phyloP scores from a whole-genome alignment of 1,140 invertebrate species.

The Tetranychus cinnabarinus region DNA sequence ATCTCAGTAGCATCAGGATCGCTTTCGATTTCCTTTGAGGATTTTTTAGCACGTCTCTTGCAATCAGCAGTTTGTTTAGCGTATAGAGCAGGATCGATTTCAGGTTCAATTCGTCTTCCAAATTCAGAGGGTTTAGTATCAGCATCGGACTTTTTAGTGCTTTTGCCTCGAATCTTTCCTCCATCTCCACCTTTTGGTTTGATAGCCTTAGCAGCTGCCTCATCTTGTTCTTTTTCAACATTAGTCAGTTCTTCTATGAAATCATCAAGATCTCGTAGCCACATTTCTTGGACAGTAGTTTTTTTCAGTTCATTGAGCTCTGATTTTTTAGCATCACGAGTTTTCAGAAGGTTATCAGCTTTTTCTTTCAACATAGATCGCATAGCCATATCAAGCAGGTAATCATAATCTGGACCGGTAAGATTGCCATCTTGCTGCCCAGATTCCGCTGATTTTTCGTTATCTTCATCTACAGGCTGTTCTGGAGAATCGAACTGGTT shows the following conservation, averaged over 20 bases:
- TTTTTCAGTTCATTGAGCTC: slow-evolving; percentile 22
- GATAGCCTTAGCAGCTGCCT: not conserved
- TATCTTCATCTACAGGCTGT: slow-evolving; percentile 19
- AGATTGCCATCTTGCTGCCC: slow-evolving; percentile 15
- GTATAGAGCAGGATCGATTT: slow-evolving; percentile 40
- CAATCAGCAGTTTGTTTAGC: slow-evolving; percentile 27
- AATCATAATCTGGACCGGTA: slow-evolving; percentile 38
- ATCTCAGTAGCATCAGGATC: not conserved
- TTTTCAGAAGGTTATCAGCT: slow-evolving; percentile 44
- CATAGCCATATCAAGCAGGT: slow-evolving; percentile 78
- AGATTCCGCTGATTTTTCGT: slow-evolving; percentile 12
- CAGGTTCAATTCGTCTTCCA: slow-evolving; percentile 32
- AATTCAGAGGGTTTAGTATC: slow-evolving; percentile 1
- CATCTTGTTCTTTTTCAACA: slow-evolving; percentile 9
- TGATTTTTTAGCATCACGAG: slow-evolving; percentile 26
- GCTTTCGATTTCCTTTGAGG: not conserved
- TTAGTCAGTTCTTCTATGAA: slow-evolving; percentile 36
- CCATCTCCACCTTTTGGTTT: slow-evolving; percentile 27
- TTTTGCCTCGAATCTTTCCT: slow-evolving; percentile 26
- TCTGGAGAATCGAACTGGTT: slow-evolving; percentile 16
- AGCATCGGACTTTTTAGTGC: slow-evolving; percentile 11
- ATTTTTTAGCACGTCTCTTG: slow-evolving; percentile 12
- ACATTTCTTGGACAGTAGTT: slow-evolving; percentile 54
- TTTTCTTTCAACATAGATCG: slow-evolving; percentile 78
- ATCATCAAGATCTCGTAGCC: slow-evolving; percentile 62